phyloP scores from a whole-genome alignment of 2,888 invertebrate genomes.

The Himalopsyche tibetana region DNA sequence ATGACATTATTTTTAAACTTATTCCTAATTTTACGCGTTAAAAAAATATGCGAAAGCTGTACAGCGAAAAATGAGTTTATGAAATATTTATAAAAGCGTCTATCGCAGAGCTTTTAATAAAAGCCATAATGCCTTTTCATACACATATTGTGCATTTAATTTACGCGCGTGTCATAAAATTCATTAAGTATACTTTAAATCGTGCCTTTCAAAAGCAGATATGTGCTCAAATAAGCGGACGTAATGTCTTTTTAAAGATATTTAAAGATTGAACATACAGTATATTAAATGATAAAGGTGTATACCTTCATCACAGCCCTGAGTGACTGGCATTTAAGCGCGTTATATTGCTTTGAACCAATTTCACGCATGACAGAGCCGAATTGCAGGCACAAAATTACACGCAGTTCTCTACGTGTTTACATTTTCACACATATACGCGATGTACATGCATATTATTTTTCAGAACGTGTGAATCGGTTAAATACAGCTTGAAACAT shows the following conservation, averaged over 20 bases:
- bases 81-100: too few species aligned
- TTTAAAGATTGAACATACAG: background rate
- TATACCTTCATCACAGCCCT: background rate
- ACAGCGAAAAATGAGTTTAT: too few species aligned
- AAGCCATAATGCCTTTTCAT: too few species aligned
- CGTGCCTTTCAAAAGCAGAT: too few species aligned
- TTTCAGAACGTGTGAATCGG: background rate
- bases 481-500: background rate
- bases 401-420: background rate
- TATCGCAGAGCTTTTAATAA: too few species aligned
- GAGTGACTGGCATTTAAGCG: constrained; percentile 22
- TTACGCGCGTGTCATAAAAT: too few species aligned
- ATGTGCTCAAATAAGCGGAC: too few species aligned
- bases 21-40: too few species aligned
- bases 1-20: too few species aligned
- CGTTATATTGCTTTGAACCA: constrained; percentile 17
- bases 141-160: too few species aligned
- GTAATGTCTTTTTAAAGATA: background rate
- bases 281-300: background rate
- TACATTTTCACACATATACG: background rate
- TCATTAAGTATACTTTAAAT: too few species aligned
- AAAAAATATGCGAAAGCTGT: too few species aligned
- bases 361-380: background rate
- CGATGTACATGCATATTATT: background rate
- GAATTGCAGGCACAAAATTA: background rate